Conservation (phyloP, 2,888 invertebrate species). For the Ypsolopha scabrella region DNA sequence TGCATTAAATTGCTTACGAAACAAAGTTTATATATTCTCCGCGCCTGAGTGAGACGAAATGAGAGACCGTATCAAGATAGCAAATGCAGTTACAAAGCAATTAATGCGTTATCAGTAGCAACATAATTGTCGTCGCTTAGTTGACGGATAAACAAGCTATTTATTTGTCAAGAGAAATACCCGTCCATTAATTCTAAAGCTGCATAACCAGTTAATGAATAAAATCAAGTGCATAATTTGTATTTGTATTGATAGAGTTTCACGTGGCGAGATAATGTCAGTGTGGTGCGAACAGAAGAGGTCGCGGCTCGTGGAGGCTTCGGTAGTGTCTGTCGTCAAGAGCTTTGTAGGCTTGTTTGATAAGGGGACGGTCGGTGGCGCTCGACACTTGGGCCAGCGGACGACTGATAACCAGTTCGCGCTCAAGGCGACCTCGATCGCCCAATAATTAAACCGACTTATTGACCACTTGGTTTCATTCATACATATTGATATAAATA, state of each 20-base stretch:
- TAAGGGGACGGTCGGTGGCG: slow-evolving; percentile 13
- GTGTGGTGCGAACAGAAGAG: neutral
- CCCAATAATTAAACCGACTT: slow-evolving; percentile 58
- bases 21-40: neutral
- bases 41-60: neutral
- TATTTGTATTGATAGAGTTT: slow-evolving; percentile 11
- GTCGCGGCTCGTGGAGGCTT: slow-evolving; percentile 10
- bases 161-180: neutral
- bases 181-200: too few species aligned
- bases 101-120: neutral
- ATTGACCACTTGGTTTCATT: slow-evolving; percentile 59
- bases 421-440: slow-evolving; percentile 59
- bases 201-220: neutral
- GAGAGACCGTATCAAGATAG: neutral
- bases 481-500: slow-evolving; percentile 45
- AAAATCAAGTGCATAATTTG: slow-evolving; percentile 1
- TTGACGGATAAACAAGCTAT: neutral
- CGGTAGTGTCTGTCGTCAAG: slow-evolving; percentile 16
- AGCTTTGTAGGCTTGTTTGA: slow-evolving; percentile 8
- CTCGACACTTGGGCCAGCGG: slow-evolving; percentile 32
- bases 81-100: neutral
- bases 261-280: slow-evolving; percentile 9
- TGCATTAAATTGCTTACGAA: neutral
- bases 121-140: too few species aligned
- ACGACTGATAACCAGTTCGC: slow-evolving; percentile 57